Conservation (phyloP, 2,888 invertebrate species). For the Acanthosepion lycidas region DNA sequence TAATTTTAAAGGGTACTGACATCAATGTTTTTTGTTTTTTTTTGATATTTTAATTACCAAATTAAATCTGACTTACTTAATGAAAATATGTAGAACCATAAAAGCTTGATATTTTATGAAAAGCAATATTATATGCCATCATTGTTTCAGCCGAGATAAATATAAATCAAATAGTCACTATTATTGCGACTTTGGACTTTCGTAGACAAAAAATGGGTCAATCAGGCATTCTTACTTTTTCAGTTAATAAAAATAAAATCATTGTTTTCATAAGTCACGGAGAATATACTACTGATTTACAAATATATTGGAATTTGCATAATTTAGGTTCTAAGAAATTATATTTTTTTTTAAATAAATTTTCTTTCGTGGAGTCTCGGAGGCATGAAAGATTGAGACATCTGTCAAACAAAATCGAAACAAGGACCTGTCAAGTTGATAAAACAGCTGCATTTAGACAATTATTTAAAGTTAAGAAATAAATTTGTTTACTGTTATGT, state of each 20-base stretch:
- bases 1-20: background rate
- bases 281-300: background rate
- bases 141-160: background rate
- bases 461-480: background rate
- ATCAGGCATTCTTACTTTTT: background rate
- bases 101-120: background rate
- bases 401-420: background rate
- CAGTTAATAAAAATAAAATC: background rate
- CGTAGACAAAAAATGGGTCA: constrained; percentile 16
- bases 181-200: background rate
- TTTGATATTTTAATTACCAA: background rate
- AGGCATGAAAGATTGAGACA: background rate
- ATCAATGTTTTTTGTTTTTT: background rate
- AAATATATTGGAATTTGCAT: background rate
- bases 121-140: background rate
- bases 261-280: background rate
- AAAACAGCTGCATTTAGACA: background rate
- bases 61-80: background rate
- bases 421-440: background rate
- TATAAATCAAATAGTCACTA: background rate
- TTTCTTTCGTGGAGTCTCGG: background rate
- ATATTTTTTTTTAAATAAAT: background rate
- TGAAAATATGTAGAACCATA: background rate
- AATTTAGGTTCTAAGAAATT: background rate
- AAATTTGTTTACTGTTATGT: background rate